Evolutionary conservation across 2,888 invertebrate genomes (phyloP).

Genomic region (Volucella inanis): DNA sequence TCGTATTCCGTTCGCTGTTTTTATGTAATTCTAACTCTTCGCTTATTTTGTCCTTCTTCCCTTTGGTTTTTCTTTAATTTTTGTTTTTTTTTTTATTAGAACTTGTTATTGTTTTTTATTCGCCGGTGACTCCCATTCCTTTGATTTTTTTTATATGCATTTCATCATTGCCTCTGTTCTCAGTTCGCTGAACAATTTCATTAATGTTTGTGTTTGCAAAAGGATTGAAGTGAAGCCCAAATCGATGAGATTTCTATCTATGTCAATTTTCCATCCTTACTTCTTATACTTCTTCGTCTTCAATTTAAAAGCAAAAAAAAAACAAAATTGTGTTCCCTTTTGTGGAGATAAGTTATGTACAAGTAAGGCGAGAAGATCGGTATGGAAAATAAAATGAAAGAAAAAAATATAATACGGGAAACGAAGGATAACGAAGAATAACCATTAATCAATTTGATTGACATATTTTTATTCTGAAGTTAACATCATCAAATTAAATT

Average conservation of each 20-base stretch:
- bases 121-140: conserved; percentile 4
- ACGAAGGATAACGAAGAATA: conserved; percentile 58
- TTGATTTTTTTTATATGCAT: not conserved
- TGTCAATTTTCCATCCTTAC: conserved; percentile 63
- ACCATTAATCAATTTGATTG: conserved; percentile 74
- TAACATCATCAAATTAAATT: conserved; percentile 74
- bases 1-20: not conserved
- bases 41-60: conserved; percentile 32
- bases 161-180: conserved; percentile 45
- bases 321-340: conserved; percentile 25
- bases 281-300: conserved; percentile 37
- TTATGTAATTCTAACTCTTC: conserved; percentile 46
- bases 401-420: not conserved
- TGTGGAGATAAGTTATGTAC: conserved; percentile 23
- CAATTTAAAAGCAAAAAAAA: conserved; percentile 58
- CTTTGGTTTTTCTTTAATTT: not conserved
- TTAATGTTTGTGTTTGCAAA: conserved; percentile 64
- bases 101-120: conserved; percentile 21
- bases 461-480: conserved; percentile 74
- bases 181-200: conserved; percentile 65
- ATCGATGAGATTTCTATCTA: conserved; percentile 71
- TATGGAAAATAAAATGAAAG: not conserved
- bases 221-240: conserved; percentile 64
- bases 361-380: not conserved
- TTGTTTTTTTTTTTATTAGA: no score